A percentile compares a stretch with the other conserved stretches of the same genome.
Evolutionary conservation across 2,888 invertebrate species (phyloP).

Genomic region (Synanthedon tipuliformis): DNA sequence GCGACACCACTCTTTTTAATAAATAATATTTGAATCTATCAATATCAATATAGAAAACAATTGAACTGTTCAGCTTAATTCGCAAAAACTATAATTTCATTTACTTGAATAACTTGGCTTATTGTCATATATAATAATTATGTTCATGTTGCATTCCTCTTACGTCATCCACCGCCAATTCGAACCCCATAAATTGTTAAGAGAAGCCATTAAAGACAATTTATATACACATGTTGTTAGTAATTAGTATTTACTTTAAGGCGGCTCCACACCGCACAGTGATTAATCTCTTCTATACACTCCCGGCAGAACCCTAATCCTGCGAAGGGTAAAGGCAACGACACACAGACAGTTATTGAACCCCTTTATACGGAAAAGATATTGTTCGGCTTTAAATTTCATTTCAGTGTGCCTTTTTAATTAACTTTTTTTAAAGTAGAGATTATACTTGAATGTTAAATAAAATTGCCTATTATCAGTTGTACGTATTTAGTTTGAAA

Average conservation of each 20-base stretch:
- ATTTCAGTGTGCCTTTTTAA: background rate
- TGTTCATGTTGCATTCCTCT: background rate
- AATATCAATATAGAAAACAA: too few relatives aligned
- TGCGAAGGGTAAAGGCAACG: slow-evolving; percentile 1
- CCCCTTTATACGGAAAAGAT: background rate
- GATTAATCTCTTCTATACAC: slow-evolving; percentile 41
- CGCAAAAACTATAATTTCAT: too few relatives aligned
- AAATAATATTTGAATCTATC: too few relatives aligned
- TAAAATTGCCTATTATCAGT: too few relatives aligned
- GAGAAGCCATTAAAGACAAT: slow-evolving; percentile 49
- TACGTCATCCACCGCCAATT: background rate
- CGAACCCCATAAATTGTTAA: slow-evolving; percentile 2
- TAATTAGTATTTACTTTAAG: slow-evolving; percentile 56
- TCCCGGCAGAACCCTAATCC: slow-evolving; percentile 2
- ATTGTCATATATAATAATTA: too few relatives aligned
- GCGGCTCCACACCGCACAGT: slow-evolving; percentile 39
- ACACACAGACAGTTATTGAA: background rate
- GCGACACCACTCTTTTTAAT: too few relatives aligned
- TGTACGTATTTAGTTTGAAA: too few relatives aligned
- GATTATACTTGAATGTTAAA: too few relatives aligned
- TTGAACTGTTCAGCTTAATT: too few relatives aligned
- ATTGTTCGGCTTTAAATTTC: background rate
- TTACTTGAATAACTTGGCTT: too few relatives aligned
- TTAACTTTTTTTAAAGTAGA: too few relatives aligned
- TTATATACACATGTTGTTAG: slow-evolving; percentile 49